These are phyloP conservation scores for Mesitornis unicolor DNA, from an alignment of 2,113 vertebrate species.

Conservation along the genomic window DNA sequence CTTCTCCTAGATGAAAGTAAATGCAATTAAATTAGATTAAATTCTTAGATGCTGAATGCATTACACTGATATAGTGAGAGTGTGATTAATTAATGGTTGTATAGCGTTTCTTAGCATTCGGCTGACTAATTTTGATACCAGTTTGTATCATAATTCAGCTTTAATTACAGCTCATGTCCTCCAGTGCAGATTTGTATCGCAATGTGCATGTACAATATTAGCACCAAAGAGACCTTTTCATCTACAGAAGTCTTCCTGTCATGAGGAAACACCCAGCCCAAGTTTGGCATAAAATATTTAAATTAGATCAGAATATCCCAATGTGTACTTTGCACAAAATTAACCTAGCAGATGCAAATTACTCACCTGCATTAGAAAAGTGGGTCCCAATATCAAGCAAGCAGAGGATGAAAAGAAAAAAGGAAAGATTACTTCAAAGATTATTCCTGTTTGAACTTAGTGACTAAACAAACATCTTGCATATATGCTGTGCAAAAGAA, in stretches of 20 bases:
- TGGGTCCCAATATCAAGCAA: not conserved
- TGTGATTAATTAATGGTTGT: constrained; percentile 40
- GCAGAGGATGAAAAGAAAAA: constrained; percentile 12
- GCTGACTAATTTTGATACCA: not conserved
- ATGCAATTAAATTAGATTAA: constrained; percentile 29
- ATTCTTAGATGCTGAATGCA: constrained; percentile 13
- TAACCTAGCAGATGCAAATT: not conserved
- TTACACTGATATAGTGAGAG: constrained; percentile 1
- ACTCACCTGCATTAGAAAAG: not conserved
- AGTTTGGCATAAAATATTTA: not conserved
- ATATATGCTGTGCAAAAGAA: not conserved
- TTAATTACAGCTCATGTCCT: constrained; percentile 34
- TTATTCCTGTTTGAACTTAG: not conserved
- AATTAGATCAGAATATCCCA: not conserved
- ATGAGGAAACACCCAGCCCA: not conserved
- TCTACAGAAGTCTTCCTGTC: not conserved
- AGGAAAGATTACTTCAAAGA: constrained; percentile 29
- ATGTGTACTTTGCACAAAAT: not conserved
- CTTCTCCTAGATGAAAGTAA: not conserved
- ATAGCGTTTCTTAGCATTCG: constrained; percentile 20
- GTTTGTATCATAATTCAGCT: not conserved
- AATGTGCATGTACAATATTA: not conserved
- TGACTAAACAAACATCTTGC: constrained; percentile 21
- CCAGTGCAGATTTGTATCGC: not conserved
- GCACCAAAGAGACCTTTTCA: not conserved